Conservation (phyloP, 2,113 vertebrate genomes). For the Mirza zaza region DNA sequence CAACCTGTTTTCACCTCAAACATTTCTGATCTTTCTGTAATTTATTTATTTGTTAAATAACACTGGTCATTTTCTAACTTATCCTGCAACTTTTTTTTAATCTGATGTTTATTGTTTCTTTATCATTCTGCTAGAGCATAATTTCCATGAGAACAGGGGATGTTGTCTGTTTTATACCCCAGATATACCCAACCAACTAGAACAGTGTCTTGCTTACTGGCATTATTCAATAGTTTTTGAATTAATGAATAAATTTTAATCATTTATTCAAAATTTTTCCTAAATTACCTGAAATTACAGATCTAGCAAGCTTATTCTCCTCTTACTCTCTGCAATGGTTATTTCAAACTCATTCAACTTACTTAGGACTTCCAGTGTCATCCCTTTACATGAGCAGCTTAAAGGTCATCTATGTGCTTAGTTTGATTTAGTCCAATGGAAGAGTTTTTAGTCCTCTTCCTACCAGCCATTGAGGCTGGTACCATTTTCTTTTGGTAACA, state of each 20-base stretch:
- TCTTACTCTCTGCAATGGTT: background rate
- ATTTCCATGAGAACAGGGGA: background rate
- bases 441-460: background rate
- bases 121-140: background rate
- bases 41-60: background rate
- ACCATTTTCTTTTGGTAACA: background rate
- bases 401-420: background rate
- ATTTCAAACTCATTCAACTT: background rate
- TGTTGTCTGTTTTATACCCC: background rate
- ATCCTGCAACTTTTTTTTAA: background rate
- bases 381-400: background rate
- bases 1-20: background rate
- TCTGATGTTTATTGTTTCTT: background rate
- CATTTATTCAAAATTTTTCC: rapidly evolving
- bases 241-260: background rate
- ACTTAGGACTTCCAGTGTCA: background rate
- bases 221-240: background rate
- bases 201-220: background rate
- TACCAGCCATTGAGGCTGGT: background rate
- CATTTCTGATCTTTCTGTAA: background rate
- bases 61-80: background rate
- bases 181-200: background rate
- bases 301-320: background rate
- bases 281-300: background rate
- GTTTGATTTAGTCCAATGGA: background rate